Evolutionary conservation across 2,113 vertebrate genomes (phyloP).

Genomic region (Chiloscyllium plagiosum): DNA sequence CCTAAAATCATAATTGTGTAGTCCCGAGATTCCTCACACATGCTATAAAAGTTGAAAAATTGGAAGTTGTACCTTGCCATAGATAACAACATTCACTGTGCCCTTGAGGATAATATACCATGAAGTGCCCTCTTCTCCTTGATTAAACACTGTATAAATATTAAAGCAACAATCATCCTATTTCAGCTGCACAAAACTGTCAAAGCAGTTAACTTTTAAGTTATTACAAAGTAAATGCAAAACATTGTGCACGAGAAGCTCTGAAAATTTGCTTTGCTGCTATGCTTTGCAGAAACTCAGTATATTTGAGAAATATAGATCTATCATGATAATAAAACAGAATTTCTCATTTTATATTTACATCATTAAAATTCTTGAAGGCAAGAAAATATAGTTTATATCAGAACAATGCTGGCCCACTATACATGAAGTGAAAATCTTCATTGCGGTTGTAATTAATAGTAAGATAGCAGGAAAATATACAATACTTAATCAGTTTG

Average conservation of each 20-base stretch:
- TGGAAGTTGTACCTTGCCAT: slow-evolving; percentile 78
- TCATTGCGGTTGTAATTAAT: neutral
- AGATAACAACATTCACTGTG: slow-evolving; percentile 97
- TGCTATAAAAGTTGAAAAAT: neutral
- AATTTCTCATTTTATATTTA: no score
- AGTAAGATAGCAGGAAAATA: neutral
- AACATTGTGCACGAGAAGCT: neutral
- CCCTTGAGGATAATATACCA: slow-evolving; percentile 99
- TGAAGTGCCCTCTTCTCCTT: slow-evolving; percentile 96
- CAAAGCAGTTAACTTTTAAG: neutral
- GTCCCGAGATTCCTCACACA: neutral
- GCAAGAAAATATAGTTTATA: neutral
- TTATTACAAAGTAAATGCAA: neutral
- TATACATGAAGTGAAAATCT: neutral
- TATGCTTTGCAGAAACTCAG: neutral
- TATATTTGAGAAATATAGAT: neutral
- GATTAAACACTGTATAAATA: slow-evolving; percentile 84
- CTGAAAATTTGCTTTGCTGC: neutral
- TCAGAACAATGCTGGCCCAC: neutral
- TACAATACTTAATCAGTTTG: neutral
- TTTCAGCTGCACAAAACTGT: slow-evolving; percentile 38
- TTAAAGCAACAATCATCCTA: slow-evolving; percentile 48
- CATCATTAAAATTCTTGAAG: neutral
- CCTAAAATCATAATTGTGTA: neutral
- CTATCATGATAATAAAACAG: neutral